These are phyloP conservation scores for Siderastrea siderea DNA, from an alignment of 92 coral and sea anemone species.

Conservation along the genomic window DNA sequence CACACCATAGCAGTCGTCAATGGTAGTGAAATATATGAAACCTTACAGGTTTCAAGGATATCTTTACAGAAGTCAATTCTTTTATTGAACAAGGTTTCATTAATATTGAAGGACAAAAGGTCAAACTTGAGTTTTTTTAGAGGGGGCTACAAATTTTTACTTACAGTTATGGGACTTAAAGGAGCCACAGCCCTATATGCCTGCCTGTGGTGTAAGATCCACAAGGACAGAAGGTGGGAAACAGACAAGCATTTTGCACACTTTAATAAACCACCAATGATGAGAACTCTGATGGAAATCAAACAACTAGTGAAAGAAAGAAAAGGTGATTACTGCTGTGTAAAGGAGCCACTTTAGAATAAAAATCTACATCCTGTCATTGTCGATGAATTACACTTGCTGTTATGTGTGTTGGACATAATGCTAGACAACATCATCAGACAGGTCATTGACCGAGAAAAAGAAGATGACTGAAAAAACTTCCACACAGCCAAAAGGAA, in stretches of 20 bases:
- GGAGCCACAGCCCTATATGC: constrained; percentile 52
- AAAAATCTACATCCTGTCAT: constrained; percentile 76
- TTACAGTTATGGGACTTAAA: constrained; percentile 58
- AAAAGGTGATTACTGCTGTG: constrained; percentile 75
- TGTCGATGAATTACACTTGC: constrained; percentile 71
- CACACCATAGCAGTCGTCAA: constrained; percentile 50
- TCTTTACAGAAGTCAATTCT: constrained; percentile 51
- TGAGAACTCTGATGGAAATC: constrained; percentile 62
- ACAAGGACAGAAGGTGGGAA: constrained; percentile 39
- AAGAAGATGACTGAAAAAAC: constrained; percentile 53
- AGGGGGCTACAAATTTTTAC: constrained; percentile 43
- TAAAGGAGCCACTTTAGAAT: constrained; percentile 67
- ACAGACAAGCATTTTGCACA: constrained; percentile 16
- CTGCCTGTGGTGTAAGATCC: constrained; percentile 56
- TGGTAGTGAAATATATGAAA: constrained; percentile 69
- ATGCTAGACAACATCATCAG: constrained; percentile 58
- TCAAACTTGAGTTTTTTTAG: constrained; percentile 34
- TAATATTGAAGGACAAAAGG: constrained; percentile 32
- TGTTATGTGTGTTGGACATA: constrained; percentile 73
- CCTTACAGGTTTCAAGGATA: constrained; percentile 32
- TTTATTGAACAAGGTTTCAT: constrained; percentile 24
- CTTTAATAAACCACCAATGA: constrained; percentile 48
- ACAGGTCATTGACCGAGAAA: constrained; percentile 68
- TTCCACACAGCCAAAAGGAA: not conserved
- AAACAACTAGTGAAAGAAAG: constrained; percentile 64